phyloP scores from a whole-genome alignment of 2,113 vertebrate genomes.

The Muntiacus muntjak region DNA sequence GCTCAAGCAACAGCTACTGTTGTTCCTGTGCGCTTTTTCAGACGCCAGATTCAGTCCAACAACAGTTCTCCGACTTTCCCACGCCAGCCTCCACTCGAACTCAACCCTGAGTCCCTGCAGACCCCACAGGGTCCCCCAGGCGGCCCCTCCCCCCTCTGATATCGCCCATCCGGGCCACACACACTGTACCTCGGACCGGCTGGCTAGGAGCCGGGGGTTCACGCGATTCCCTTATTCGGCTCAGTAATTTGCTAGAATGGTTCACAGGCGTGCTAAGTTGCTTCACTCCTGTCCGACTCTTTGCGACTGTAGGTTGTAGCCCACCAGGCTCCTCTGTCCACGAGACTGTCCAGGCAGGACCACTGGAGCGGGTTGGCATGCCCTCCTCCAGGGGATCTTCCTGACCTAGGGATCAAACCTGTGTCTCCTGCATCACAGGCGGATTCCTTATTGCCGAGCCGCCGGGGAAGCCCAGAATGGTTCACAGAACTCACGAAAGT shows the following conservation, averaged over 20 bases:
- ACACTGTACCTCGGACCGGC: accelerated
- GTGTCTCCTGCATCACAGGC: background rate
- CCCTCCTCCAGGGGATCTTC: background rate
- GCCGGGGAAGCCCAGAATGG: background rate
- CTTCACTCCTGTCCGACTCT: background rate
- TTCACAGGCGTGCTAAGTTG: background rate
- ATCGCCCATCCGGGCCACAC: background rate
- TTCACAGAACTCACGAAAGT: background rate
- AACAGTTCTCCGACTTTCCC: accelerated
- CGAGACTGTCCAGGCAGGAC: background rate
- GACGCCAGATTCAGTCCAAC: background rate
- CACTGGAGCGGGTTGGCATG: background rate
- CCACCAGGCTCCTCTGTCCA: background rate
- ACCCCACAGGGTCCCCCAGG: accelerated
- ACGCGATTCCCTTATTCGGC: accelerated
- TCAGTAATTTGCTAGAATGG: too few relatives aligned
- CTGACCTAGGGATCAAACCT: background rate
- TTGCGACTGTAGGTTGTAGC: background rate
- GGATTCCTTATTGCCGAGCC: background rate
- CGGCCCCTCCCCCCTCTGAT: accelerated
- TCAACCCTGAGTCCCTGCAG: background rate
- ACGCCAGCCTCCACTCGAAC: background rate
- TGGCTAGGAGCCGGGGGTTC: background rate
- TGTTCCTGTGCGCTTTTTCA: too few relatives aligned
- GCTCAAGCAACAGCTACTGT: background rate